Base-by-base conservation (phyloP, 2,797 vertebrate species). In the Thalassophryne amazonica region DNA sequence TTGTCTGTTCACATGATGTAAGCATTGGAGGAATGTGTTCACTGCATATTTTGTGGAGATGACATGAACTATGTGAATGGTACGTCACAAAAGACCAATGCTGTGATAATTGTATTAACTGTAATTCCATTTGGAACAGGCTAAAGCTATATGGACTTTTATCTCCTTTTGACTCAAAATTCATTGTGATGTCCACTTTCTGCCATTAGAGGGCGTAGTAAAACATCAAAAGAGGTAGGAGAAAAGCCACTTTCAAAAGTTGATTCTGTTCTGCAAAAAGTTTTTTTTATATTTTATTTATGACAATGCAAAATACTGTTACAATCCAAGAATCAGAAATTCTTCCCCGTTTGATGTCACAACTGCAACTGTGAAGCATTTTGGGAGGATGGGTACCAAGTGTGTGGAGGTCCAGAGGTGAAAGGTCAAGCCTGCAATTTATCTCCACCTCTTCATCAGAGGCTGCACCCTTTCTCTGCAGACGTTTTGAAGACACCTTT, bases 121-220 rank as follows among this genome's bases (percentile, higher is more conserved):
- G n/a, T n/a, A n/a, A n/a, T n/a, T n/a, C n/a, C n/a, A n/a, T n/a
- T n/a, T n/a, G n/a, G n/a, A n/a, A n/a, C n/a, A n/a, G n/a, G n/a
- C n/a, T n/a, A n/a, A n/a, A n/a, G n/a, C n/a, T n/a, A n/a, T n/a
- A n/a, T n/a, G n/a, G n/a, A n/a, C n/a, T n/a, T n/a, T n/a, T n/a
- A n/a, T n/a, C n/a, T n/a, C n/a, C n/a, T n/a, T n/a, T n/a, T n/a
- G n/a, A n/a, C n/a, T n/a, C n/a, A n/a, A n/a, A n/a, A n/a, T n/a
- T n/a, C 12, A 22, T 3, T 69, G 73, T 56, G 49, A 53, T 60
- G 5, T 7, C 15, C 13, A 3, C 5, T 14, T 60, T 22, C 1
- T 5, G 36, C 63, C 79, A 78, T 54, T 14, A 75, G 84, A 73
- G 65, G 73, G 65, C 19, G 5, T 46, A 41, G 18, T 41, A 32